Base-by-base conservation (phyloP, 2,888 invertebrate genomes). In the Torymus texanus region DNA sequence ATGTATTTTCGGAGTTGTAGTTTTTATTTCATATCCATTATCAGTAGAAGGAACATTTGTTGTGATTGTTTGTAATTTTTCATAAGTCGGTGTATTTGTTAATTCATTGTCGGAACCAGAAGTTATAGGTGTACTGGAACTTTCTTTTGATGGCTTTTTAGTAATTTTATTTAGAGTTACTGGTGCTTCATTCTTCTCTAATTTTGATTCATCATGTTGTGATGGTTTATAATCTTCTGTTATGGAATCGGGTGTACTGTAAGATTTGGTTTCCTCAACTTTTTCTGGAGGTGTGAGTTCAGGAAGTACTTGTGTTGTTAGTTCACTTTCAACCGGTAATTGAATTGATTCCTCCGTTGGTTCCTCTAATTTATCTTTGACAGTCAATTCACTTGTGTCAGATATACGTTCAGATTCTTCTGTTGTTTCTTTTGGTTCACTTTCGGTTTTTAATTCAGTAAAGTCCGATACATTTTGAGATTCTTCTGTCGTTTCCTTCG, bases 11-110 rank as follows among this genome's bases (percentile, higher is more conserved):
- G 18, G 41, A 18, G 41, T 41, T 41, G 41, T 29, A 0, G 18
- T 41, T 41, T 14, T 5, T 55, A n/a, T 71, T 18, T 72, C 24
- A 50, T 63, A 65, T 56, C 55, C 14, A 21, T 61, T 56, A 18
- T 29, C 13, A 11, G 18, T 5, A 5, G n/a, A 73, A n/a, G 16
- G 59, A 16, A 2, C 10, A 29, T 56, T 73, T 18, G 72, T 62
- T 5, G 70, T 70, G 10, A 70, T 66, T n/a, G 53, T 50, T 29
- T 77, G 70, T 18, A 61, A 14, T 70, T 74, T 80, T 74, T 80
- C 59, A 53, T 80, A 73, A 29, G 24, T 0, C 12, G 59, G 50
- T n/a, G 73, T 53, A 14, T 77, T 29, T 2, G 18, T 76, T 4
- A 41, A 29, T 8, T 16, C 5, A 50, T 24, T 56, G 50, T 65